Evolutionary conservation across 1,140 invertebrate genomes (phyloP).

Genomic region (Sinella curviseta): DNA sequence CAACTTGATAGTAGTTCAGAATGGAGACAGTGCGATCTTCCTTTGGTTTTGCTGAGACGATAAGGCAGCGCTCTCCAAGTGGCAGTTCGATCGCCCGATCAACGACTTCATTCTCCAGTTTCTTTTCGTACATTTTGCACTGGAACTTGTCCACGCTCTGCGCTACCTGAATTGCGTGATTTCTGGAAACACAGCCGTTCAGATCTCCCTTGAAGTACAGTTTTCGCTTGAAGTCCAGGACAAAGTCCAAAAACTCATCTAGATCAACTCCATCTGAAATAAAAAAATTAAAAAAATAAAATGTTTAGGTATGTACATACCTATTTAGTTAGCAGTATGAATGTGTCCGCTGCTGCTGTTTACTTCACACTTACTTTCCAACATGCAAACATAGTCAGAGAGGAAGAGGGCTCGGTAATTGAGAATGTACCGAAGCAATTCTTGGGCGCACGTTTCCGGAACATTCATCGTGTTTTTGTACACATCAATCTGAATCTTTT

Average conservation of each 20-base stretch:
- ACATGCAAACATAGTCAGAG: background rate
- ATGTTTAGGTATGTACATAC: background rate
- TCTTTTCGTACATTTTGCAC: background rate
- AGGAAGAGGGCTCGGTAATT: background rate
- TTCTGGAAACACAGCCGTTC: background rate
- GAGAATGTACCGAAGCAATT: background rate
- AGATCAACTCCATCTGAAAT: background rate
- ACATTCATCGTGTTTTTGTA: background rate
- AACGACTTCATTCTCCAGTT: background rate
- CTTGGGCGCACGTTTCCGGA: background rate
- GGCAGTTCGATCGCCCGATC: background rate
- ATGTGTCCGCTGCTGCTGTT: background rate
- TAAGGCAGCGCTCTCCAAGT: background rate
- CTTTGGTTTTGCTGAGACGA: background rate
- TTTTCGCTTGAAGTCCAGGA: background rate
- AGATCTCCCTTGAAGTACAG: background rate
- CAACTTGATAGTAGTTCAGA: background rate
- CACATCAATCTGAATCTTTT: background rate
- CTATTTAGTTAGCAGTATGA: background rate
- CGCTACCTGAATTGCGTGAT: background rate
- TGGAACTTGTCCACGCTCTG: background rate
- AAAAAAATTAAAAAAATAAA: background rate
- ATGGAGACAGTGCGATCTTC: background rate
- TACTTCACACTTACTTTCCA: background rate
- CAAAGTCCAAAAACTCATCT: background rate